Evolutionary conservation across 30 jellyfish, hydroid and myxozoan genomes (phyloP).

Genomic region (Hydractinia echinata): DNA sequence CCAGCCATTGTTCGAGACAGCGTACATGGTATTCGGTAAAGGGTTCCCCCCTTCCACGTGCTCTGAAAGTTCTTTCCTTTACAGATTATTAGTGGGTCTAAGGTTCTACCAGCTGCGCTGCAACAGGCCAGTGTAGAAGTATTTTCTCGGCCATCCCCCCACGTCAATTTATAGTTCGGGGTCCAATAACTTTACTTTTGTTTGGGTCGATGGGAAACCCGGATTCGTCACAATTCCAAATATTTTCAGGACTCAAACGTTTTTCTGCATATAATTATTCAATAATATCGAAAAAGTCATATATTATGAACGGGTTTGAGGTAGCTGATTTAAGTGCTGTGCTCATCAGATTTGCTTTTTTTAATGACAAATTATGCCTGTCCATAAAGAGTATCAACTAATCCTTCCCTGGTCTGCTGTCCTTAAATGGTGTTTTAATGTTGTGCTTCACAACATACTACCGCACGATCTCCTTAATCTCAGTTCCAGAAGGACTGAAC

Average conservation of each 20-base stretch:
- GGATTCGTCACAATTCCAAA: background rate
- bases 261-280: background rate
- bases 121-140: slow-evolving; percentile 32
- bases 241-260: background rate
- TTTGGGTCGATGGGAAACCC: slow-evolving; percentile 13
- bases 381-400: background rate
- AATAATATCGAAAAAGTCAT: slow-evolving; percentile 17
- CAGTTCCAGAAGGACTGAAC: background rate
- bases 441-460: background rate
- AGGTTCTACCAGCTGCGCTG: slow-evolving; percentile 50
- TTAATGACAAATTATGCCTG: background rate
- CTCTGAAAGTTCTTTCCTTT: slow-evolving; percentile 33
- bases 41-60: slow-evolving; percentile 20
- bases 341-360: background rate
- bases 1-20: slow-evolving; percentile 42
- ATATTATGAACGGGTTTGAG: background rate
- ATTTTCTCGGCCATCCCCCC: slow-evolving; percentile 41
- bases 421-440: background rate
- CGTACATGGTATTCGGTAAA: slow-evolving; percentile 31
- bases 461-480: background rate
- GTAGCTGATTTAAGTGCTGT: background rate
- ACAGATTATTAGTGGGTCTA: slow-evolving; percentile 17
- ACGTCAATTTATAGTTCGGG: slow-evolving; percentile 19
- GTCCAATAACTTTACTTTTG: background rate
- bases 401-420: slow-evolving; percentile 2